phyloP scores from a whole-genome alignment of 2,888 invertebrate genomes.

The Psylliodes chrysocephalus region DNA sequence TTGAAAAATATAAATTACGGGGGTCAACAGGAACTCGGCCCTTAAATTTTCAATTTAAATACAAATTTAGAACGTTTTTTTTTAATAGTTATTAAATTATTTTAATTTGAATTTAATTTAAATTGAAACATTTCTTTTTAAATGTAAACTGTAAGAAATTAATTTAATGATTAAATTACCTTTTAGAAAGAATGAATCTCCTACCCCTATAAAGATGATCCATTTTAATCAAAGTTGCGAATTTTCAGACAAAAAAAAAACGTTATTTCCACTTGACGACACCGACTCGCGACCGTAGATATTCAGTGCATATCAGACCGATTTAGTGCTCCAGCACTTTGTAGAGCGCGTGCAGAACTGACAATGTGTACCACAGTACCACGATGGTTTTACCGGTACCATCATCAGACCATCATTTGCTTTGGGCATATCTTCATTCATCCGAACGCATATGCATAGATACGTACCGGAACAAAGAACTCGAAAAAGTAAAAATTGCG shows the following conservation, averaged over 20 bases:
- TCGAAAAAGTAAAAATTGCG: too few relatives aligned
- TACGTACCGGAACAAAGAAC: too few relatives aligned
- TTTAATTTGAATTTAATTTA: background rate
- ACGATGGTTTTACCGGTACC: constrained; percentile 14
- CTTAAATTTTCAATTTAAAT: background rate
- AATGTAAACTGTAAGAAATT: background rate
- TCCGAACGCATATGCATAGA: too few relatives aligned
- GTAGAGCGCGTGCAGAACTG: constrained; percentile 48
- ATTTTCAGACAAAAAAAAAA: constrained; percentile 11
- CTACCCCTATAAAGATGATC: constrained; percentile 47
- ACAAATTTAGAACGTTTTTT: background rate
- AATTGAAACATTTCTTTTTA: background rate
- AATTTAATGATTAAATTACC: constrained; percentile 33
- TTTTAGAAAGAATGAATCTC: constrained; percentile 47
- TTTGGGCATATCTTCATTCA: background rate
- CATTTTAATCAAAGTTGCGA: constrained; percentile 38
- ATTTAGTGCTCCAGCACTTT: constrained; percentile 25
- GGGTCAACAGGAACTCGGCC: too few relatives aligned
- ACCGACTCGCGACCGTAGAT: constrained; percentile 31
- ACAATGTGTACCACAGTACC: constrained; percentile 40
- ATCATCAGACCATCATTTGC: constrained; percentile 11
- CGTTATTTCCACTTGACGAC: background rate
- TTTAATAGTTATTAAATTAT: background rate
- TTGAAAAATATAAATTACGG: too few relatives aligned
- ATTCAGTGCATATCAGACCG: constrained; percentile 32